Evolutionary conservation across 2,888 invertebrate genomes (phyloP), one percentile per base, ranked within the genome.

Genomic region (Serripes groenlandicus): DNA sequence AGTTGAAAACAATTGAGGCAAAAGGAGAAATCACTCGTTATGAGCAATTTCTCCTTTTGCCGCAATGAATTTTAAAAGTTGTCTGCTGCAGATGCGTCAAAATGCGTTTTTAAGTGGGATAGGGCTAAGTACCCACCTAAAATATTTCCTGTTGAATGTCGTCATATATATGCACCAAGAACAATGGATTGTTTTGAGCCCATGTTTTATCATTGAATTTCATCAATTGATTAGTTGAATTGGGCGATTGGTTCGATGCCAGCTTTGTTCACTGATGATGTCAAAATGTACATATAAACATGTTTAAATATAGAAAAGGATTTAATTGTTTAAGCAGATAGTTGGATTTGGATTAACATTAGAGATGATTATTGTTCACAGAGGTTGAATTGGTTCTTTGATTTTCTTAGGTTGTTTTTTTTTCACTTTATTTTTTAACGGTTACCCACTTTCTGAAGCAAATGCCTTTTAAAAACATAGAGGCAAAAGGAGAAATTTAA

Each of bases 181-280:
- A 56, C 56, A 56, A 56, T 56, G 23, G 56, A 28, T 11, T 30
- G 32, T 62, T 62, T 37, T 66, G 3, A 42, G 11, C 21, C 23
- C 26, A 26, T 66, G 21, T 66, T 66, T 37, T 66, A 66, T 66
- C 42, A 26, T 42, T 42, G 23, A 66, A 66, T 66, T 66, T 26
- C 66, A 66, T 66, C 42, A 42, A n/a, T 66, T 66, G 66, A 42
- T 1, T 56, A 26, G 11, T n/a, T 2, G n/a, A 56, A 5, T 56
- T 1, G 5, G 11, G 21, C 23, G 28, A 26, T 5, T 56, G 66
- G 32, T 42, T 9, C 21, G 7, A 26, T 66, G 66, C 66, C 66
- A 66, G 42, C 66, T 26, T 66, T n/a, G 56, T n/a, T 56, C 15
- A 5, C 7, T 3, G 49, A 49, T 21, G 15, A 49, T 49, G 21